These are phyloP conservation scores for Drosophila testacea DNA, from an alignment of 2,888 invertebrate species.

Conservation along the genomic window DNA sequence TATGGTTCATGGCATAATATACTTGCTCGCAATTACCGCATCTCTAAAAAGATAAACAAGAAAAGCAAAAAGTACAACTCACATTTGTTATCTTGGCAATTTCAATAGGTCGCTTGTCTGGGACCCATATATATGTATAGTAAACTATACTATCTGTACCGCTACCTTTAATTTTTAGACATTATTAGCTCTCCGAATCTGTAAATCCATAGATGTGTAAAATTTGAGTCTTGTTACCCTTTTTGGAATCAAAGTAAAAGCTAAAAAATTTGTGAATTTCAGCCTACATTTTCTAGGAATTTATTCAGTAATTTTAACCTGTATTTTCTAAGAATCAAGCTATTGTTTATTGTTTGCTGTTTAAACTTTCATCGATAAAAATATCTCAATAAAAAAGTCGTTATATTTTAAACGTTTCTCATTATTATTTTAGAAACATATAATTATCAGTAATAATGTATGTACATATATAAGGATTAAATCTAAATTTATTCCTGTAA, in stretches of 20 bases:
- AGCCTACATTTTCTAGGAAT: too few relatives aligned
- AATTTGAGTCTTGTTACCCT: too few relatives aligned
- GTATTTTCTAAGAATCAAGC: too few relatives aligned
- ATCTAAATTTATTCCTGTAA: not conserved
- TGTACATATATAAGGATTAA: too few relatives aligned
- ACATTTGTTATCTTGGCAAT: constrained; percentile 13
- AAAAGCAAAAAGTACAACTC: constrained; percentile 11
- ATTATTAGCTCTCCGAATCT: not conserved
- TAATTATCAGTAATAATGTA: too few relatives aligned
- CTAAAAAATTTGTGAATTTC: too few relatives aligned
- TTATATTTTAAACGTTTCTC: not conserved
- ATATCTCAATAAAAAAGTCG: not conserved
- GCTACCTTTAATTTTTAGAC: not conserved
- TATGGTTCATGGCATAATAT: constrained; percentile 22
- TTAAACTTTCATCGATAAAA: not conserved
- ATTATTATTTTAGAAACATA: not conserved
- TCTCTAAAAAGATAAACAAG: constrained; percentile 10
- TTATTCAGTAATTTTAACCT: too few relatives aligned
- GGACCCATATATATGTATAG: not conserved
- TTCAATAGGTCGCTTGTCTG: constrained; percentile 1
- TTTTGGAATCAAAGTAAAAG: not conserved
- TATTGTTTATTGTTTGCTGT: too few relatives aligned
- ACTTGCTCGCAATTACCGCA: constrained; percentile 21
- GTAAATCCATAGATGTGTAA: not conserved
- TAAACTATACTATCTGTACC: not conserved